phyloP scores from a whole-genome alignment of 1,140 invertebrate genomes.

The Heterodera carotae region DNA sequence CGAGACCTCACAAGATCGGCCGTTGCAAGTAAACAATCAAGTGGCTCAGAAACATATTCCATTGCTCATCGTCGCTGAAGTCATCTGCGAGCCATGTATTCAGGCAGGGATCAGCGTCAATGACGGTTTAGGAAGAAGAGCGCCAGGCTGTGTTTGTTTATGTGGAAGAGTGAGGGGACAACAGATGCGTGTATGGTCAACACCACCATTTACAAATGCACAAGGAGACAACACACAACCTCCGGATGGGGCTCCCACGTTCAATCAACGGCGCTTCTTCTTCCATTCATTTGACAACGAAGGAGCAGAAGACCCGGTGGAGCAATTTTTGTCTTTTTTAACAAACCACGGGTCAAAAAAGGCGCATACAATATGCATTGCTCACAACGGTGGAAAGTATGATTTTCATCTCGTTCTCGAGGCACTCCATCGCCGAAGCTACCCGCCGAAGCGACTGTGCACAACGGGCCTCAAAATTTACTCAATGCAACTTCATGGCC shows the following conservation, averaged over 20 bases:
- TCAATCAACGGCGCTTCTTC: conserved; percentile 14
- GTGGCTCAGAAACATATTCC: conserved; percentile 18
- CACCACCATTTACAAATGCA: conserved; percentile 8
- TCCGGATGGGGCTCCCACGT: neutral
- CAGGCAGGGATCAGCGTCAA: conserved; percentile 6
- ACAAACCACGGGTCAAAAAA: neutral
- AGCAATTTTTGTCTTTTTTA: conserved; percentile 22
- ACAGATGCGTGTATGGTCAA: neutral
- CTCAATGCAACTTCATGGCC: too few species aligned
- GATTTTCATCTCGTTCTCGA: too few species aligned
- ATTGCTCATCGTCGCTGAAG: conserved; percentile 10
- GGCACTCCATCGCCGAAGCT: too few species aligned
- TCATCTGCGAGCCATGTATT: too few species aligned
- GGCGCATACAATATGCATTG: too few species aligned
- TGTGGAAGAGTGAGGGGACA: neutral
- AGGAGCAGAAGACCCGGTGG: conserved; percentile 17
- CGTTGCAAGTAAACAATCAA: neutral
- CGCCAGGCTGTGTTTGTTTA: conserved; percentile 14
- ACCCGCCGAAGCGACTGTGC: too few species aligned
- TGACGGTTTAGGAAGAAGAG: neutral
- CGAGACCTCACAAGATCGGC: neutral
- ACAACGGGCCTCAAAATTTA: too few species aligned
- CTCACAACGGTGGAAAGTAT: too few species aligned
- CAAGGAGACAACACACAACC: too few species aligned
- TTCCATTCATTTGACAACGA: conserved; percentile 20